These are phyloP conservation scores for Catalaphyllia jardinei DNA, from an alignment of 64 coral and sea anemone genomes.

Conservation along the genomic window DNA sequence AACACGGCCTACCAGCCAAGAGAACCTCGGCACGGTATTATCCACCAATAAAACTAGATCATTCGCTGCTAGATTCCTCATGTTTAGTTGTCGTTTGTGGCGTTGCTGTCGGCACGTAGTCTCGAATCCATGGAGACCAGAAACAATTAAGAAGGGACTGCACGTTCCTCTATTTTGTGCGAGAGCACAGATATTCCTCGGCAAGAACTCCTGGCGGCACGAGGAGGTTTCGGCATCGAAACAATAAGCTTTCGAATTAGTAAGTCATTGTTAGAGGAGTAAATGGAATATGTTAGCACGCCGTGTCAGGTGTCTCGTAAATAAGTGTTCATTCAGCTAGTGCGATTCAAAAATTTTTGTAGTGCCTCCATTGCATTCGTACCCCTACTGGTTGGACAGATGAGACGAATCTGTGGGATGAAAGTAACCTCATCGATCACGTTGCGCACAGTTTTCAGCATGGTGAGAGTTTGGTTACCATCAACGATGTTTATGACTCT, in stretches of 20 bases:
- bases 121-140: constrained; percentile 21
- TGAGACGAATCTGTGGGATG: constrained; percentile 53
- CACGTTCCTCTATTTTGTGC: constrained; percentile 9
- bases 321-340: no score
- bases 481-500: constrained; percentile 30
- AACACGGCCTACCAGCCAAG: no score
- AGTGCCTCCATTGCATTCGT: no score
- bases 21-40: no score
- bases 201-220: constrained; percentile 11
- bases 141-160: constrained; percentile 29
- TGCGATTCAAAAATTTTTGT: no score
- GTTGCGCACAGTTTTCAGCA: constrained; percentile 23
- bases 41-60: constrained; percentile 25
- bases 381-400: no score
- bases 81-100: constrained; percentile 13
- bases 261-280: constrained; percentile 24
- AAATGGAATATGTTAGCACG: constrained; percentile 11
- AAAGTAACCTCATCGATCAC: constrained; percentile 52
- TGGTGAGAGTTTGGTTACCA: constrained; percentile 5
- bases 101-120: constrained; percentile 21
- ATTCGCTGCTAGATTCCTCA: not conserved
- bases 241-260: constrained; percentile 22
- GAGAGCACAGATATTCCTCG: not conserved
- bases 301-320: no score
- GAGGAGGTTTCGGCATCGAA: constrained; percentile 14